Percentiles rank a stretch among this genome's conserved stretches.
Conservation (phyloP, 2,797 vertebrate genomes). For the Lophotriccus pileatus region DNA sequence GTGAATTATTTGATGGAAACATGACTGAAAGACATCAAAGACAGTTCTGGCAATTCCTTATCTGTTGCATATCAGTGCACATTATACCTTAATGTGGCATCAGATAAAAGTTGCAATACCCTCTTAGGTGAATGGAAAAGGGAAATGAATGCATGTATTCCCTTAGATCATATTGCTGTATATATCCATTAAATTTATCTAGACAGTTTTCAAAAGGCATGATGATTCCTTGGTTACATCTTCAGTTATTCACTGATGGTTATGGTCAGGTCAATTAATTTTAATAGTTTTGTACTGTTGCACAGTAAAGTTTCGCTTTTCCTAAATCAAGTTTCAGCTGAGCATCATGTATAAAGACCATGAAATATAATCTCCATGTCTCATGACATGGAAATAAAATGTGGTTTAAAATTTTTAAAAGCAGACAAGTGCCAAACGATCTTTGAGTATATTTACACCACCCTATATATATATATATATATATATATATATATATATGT, state of each 20-base stretch:
- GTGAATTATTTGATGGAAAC: background rate
- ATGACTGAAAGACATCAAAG: constrained; percentile 21
- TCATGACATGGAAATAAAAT: background rate
- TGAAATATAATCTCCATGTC: background rate
- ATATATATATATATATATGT: background rate
- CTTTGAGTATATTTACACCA: background rate
- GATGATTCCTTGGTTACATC: background rate
- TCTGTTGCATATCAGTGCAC: constrained; percentile 1
- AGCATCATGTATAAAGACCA: background rate
- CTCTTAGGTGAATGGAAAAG: constrained; percentile 15
- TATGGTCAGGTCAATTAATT: constrained; percentile 11
- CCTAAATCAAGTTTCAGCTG: background rate
- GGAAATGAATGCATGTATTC: constrained; percentile 56
- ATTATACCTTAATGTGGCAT: constrained; percentile 11
- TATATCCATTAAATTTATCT: background rate
- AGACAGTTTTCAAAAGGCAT: background rate
- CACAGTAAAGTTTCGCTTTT: background rate
- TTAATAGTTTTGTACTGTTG: background rate
- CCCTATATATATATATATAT: background rate
- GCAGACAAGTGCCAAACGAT: background rate
- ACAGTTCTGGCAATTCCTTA: constrained; percentile 1
- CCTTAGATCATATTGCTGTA: constrained; percentile 20
- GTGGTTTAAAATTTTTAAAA: background rate
- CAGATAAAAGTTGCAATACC: constrained; percentile 36
- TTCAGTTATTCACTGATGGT: background rate